Conservation (phyloP, 2,797 vertebrate species). For the Acanthurus lineatus region DNA sequence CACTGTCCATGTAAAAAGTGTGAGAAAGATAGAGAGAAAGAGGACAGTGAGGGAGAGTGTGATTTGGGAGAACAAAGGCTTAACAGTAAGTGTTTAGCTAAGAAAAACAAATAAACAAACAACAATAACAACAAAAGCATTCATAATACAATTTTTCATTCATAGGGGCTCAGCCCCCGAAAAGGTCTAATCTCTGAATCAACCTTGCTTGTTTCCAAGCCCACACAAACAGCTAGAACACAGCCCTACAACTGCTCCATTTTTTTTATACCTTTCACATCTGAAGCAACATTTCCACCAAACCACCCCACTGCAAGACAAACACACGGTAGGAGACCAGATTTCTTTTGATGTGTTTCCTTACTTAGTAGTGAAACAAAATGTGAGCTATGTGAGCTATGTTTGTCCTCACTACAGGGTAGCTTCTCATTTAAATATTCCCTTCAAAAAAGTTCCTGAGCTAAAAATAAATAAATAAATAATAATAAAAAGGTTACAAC, state of each 20-base stretch:
- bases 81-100: no score
- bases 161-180: neutral
- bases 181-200: neutral
- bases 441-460: constrained; percentile 24
- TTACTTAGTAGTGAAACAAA: constrained; percentile 35
- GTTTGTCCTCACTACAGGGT: constrained; percentile 46
- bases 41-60: no score
- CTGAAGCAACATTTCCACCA: constrained; percentile 2
- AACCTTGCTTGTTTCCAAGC: neutral
- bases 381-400: constrained; percentile 34
- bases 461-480: neutral
- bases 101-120: no score
- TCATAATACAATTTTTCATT: no score
- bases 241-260: constrained; percentile 10
- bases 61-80: no score
- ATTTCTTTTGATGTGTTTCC: constrained; percentile 38
- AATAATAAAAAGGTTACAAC: constrained; percentile 4
- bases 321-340: constrained; percentile 29
- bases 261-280: constrained; percentile 15
- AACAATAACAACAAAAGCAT: no score
- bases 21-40: no score
- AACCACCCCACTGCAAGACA: constrained; percentile 27
- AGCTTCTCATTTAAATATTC: constrained; percentile 43
- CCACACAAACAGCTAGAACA: neutral
- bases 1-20: no score